These are phyloP conservation scores for Pelecanus crispus DNA, from an alignment of 2,113 vertebrate species.

Conservation along the genomic window DNA sequence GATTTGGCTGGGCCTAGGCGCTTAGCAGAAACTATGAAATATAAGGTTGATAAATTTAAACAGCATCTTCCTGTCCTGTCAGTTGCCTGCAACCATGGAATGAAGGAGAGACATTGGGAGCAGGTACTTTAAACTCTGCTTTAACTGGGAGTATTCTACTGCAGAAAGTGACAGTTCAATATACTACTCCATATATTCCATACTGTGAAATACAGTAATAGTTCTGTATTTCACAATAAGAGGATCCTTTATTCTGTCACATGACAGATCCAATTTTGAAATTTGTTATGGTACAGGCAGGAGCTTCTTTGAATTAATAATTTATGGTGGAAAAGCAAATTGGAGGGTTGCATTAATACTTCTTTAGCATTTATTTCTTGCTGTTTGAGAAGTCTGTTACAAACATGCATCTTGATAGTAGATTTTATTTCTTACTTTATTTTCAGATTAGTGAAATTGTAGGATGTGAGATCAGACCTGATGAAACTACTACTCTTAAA, in stretches of 20 bases:
- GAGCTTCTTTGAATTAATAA: background rate
- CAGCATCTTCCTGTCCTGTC: slow-evolving; percentile 81
- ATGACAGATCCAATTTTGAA: background rate
- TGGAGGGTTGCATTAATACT: background rate
- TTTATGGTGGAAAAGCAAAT: background rate
- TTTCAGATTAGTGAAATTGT: slow-evolving; percentile 83
- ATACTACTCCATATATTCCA: background rate
- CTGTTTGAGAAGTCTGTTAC: background rate
- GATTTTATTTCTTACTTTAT: background rate
- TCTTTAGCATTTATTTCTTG: background rate
- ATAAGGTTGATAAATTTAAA: slow-evolving; percentile 86
- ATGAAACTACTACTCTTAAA: slow-evolving; percentile 73
- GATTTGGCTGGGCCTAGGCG: slow-evolving; percentile 73
- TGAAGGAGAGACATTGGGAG: slow-evolving; percentile 88
- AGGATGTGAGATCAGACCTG: slow-evolving; percentile 77
- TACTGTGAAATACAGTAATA: background rate
- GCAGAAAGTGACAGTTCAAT: background rate
- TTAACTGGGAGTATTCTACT: background rate
- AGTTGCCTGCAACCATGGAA: slow-evolving; percentile 84
- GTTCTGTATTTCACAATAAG: background rate
- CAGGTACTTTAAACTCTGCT: slow-evolving; percentile 65
- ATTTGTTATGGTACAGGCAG: background rate
- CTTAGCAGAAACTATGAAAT: slow-evolving; percentile 78
- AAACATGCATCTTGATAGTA: background rate
- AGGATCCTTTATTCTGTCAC: background rate